These are phyloP conservation scores for Eumeta japonica DNA, from an alignment of 1,140 invertebrate genomes.

Conservation along the genomic window DNA sequence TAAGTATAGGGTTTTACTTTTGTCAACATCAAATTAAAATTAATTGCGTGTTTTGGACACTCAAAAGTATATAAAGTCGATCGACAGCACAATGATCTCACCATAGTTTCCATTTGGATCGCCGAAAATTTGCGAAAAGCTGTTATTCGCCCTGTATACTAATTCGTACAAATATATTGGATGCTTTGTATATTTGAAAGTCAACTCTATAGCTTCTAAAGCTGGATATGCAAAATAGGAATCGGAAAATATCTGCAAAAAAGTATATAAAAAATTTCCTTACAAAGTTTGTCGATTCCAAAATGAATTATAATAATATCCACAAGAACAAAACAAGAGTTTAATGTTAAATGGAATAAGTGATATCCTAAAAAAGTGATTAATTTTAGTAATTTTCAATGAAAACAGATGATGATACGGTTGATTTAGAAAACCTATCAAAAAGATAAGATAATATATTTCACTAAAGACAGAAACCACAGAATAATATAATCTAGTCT, in stretches of 20 bases:
- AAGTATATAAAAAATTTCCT: not conserved
- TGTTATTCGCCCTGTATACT: slow-evolving; percentile 64
- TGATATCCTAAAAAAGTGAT: too few relatives aligned
- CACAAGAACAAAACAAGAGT: too few relatives aligned
- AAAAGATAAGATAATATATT: too few relatives aligned
- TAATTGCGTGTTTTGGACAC: not conserved
- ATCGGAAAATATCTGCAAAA: slow-evolving; percentile 66
- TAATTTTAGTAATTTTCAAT: too few relatives aligned
- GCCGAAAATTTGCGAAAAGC: slow-evolving; percentile 69
- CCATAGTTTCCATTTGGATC: slow-evolving; percentile 61
- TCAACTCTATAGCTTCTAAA: slow-evolving; percentile 60
- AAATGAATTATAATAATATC: slow-evolving; percentile 61
- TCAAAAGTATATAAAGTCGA: not conserved
- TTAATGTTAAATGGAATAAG: too few relatives aligned
- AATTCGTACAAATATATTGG: slow-evolving; percentile 68
- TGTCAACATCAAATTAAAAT: not conserved
- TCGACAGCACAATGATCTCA: slow-evolving; percentile 16
- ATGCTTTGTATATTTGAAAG: slow-evolving; percentile 38
- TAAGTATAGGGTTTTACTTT: too few relatives aligned
- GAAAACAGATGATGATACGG: too few relatives aligned
- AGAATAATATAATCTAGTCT: too few relatives aligned
- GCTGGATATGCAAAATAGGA: slow-evolving; percentile 65
- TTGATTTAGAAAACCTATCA: too few relatives aligned
- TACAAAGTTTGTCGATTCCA: slow-evolving; percentile 5
- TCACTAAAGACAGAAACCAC: too few relatives aligned